phyloP scores from a whole-genome alignment of 2,888 invertebrate genomes.

The Cantharis rustica region DNA sequence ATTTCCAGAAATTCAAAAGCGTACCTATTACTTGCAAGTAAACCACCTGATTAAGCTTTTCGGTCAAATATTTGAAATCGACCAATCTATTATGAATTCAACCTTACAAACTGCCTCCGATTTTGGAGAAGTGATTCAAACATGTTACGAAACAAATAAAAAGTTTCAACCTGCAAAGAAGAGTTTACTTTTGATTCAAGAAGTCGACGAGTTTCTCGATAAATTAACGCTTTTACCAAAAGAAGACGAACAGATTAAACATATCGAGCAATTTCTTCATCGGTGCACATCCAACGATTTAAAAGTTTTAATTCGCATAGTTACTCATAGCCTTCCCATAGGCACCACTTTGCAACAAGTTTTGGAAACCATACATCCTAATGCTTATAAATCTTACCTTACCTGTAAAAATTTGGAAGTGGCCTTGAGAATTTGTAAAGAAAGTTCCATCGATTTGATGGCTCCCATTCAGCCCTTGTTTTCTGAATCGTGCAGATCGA shows the following conservation, averaged over 20 bases:
- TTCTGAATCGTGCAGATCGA: constrained; percentile 90
- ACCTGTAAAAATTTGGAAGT: constrained; percentile 77
- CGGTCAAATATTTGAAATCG: constrained; percentile 74
- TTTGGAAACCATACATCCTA: constrained; percentile 83
- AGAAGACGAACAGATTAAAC: constrained; percentile 84
- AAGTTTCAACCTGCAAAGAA: constrained; percentile 65
- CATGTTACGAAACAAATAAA: constrained; percentile 73
- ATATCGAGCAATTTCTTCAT: constrained; percentile 74
- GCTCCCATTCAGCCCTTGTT: constrained; percentile 94
- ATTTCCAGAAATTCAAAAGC: constrained; percentile 80
- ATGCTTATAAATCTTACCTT: constrained; percentile 89
- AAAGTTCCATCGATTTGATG: constrained; percentile 73
- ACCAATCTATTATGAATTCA: constrained; percentile 81
- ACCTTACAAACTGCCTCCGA: constrained; percentile 86
- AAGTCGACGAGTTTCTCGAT: constrained; percentile 77
- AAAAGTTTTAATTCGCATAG: constrained; percentile 79
- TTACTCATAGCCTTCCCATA: constrained; percentile 91
- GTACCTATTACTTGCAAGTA: constrained; percentile 90
- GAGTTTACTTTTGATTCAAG: constrained; percentile 73
- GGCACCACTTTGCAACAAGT: constrained; percentile 93
- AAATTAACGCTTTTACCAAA: constrained; percentile 76
- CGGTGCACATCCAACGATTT: constrained; percentile 83
- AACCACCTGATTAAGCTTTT: constrained; percentile 90
- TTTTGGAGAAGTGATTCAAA: constrained; percentile 82
- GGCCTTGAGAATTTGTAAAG: constrained; percentile 65